phyloP scores from a whole-genome alignment of 2,888 invertebrate genomes.

The Metopia argyrocephala region DNA sequence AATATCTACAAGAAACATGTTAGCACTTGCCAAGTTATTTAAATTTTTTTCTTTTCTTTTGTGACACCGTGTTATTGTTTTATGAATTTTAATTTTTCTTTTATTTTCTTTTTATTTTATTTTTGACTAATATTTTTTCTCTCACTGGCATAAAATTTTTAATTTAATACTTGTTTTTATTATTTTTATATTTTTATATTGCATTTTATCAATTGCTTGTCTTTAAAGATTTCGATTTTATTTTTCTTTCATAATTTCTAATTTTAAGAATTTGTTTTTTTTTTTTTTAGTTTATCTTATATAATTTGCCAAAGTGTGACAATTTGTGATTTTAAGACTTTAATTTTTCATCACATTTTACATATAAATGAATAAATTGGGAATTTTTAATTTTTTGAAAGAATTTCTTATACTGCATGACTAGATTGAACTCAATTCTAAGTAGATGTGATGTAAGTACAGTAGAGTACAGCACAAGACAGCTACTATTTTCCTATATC shows the following conservation, averaged over 20 bases:
- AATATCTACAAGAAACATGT: too few species aligned
- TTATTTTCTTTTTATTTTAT: background rate
- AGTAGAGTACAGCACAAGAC: background rate
- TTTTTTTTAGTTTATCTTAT: constrained; percentile 14
- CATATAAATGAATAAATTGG: too few species aligned
- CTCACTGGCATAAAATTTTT: constrained; percentile 25
- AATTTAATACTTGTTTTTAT: constrained; percentile 3
- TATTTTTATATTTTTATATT: constrained; percentile 50
- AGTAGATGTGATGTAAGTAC: constrained; percentile 13
- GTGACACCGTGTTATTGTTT: too few species aligned
- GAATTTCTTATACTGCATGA: too few species aligned
- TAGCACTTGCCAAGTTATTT: too few species aligned
- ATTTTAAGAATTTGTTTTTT: background rate
- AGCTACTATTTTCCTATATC: background rate
- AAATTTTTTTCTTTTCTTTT: too few species aligned
- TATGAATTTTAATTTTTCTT: too few species aligned
- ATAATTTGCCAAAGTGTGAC: background rate
- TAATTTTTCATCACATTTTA: too few species aligned
- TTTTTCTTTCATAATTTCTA: constrained; percentile 16
- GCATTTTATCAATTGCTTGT: constrained; percentile 55
- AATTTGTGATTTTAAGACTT: background rate
- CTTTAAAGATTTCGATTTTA: constrained; percentile 4
- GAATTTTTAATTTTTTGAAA: too few species aligned
- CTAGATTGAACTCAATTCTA: constrained; percentile 62
- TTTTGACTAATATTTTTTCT: background rate